Evolutionary conservation across 2,797 vertebrate species (phyloP).

Genomic region (Cynopterus sphinx): DNA sequence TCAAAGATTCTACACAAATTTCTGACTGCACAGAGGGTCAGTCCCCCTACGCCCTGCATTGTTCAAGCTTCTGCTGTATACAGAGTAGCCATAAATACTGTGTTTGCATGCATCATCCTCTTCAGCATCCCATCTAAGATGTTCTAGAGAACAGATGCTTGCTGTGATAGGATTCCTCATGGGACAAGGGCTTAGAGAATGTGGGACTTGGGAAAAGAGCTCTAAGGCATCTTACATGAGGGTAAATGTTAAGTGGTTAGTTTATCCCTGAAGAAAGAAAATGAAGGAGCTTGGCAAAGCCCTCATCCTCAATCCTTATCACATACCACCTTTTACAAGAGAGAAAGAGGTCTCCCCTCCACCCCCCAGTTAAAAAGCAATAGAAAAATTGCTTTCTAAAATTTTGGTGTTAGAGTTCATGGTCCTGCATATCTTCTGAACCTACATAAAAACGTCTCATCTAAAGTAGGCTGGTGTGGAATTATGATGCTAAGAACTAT

Average conservation of each 20-base stretch:
- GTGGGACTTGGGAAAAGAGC: not conserved
- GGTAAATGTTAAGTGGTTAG: not conserved
- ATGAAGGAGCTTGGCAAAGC: not conserved
- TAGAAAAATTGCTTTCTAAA: not conserved
- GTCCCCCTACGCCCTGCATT: no score
- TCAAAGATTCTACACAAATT: not conserved
- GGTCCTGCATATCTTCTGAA: slow-evolving; percentile 19
- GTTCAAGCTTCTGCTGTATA: not conserved
- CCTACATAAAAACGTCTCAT: not conserved
- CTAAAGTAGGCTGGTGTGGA: not conserved
- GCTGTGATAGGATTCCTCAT: not conserved
- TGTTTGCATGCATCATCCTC: not conserved
- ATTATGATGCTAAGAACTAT: not conserved
- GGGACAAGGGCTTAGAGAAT: not conserved
- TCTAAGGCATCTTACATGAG: not conserved
- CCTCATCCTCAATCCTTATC: not conserved
- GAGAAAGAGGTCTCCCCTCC: not conserved
- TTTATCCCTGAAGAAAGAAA: not conserved
- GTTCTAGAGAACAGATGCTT: not conserved
- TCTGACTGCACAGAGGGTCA: not conserved
- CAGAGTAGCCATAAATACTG: not conserved
- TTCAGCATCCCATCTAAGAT: not conserved
- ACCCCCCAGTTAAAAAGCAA: not conserved
- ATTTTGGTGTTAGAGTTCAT: not conserved
- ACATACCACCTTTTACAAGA: not conserved